A percentile compares a stretch with the other conserved stretches of the same genome.
These are phyloP conservation scores for Xestia rhomboidea DNA, from an alignment of 2,888 invertebrate genomes.

Conservation along the genomic window DNA sequence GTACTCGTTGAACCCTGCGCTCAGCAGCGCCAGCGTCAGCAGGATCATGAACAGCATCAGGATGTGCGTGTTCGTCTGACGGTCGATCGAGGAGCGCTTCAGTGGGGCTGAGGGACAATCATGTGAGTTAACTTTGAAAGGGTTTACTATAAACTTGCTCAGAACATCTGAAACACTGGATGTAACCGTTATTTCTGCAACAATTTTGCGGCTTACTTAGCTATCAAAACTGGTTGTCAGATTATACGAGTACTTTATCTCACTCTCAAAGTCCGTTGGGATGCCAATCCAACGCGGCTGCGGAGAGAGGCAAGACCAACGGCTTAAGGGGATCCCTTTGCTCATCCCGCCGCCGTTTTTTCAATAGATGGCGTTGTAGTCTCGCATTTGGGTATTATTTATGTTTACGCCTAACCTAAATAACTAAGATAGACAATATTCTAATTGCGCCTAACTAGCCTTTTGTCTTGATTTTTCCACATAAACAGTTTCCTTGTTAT, in stretches of 20 bases:
- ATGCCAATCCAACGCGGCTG: neutral
- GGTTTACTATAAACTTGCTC: neutral
- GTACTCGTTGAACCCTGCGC: constrained; percentile 96
- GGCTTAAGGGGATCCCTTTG: too few relatives aligned
- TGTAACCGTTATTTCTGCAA: neutral
- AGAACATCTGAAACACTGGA: neutral
- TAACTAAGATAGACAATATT: too few relatives aligned
- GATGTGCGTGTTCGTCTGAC: constrained; percentile 97
- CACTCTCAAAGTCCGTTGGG: too few relatives aligned
- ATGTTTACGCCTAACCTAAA: too few relatives aligned
- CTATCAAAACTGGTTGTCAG: neutral
- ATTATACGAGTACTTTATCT: too few relatives aligned
- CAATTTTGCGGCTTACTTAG: neutral
- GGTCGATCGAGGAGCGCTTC: constrained; percentile 98
- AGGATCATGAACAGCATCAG: constrained; percentile 98
- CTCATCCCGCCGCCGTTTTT: too few relatives aligned
- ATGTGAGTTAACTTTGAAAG: neutral
- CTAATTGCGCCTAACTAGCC: too few relatives aligned
- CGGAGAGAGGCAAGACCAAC: too few relatives aligned
- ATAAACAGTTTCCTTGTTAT: too few relatives aligned
- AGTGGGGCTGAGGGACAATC: constrained; percentile 89
- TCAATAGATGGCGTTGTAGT: too few relatives aligned
- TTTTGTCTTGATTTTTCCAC: too few relatives aligned
- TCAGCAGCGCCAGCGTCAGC: constrained; percentile 96
- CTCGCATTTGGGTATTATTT: too few relatives aligned